Conservation (phyloP, 2,888 invertebrate species). For the Drosophila basisetae region DNA sequence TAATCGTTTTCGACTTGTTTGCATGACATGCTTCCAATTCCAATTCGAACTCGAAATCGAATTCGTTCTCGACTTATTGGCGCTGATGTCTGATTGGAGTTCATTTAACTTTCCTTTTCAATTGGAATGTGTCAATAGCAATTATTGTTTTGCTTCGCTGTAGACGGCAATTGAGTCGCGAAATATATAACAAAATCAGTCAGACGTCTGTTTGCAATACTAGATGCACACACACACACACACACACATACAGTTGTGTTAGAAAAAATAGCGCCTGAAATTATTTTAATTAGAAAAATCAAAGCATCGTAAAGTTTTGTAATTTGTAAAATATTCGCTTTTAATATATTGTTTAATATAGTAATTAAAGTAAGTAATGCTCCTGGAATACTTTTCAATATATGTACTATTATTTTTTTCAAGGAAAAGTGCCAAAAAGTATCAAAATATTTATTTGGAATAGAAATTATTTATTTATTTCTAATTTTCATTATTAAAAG, state of each 20-base stretch:
- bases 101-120: constrained; percentile 43
- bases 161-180: constrained; percentile 46
- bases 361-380: background rate
- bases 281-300: background rate
- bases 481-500: background rate
- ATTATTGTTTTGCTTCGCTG: constrained; percentile 19
- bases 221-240: background rate
- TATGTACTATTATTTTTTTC: background rate
- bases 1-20: constrained; percentile 22
- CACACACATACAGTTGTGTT: background rate
- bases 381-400: background rate
- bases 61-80: constrained; percentile 4
- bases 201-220: constrained; percentile 5
- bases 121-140: constrained; percentile 42
- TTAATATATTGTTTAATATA: background rate
- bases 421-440: background rate
- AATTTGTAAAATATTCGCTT: background rate
- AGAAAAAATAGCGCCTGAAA: background rate
- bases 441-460: background rate
- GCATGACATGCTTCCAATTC: constrained; percentile 16
- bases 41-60: background rate
- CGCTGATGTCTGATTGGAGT: constrained; percentile 20
- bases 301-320: background rate
- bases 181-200: constrained; percentile 29
- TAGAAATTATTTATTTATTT: background rate